Evolutionary conservation across 1,140 invertebrate species (phyloP).

Genomic region (Papilio dardanus): DNA sequence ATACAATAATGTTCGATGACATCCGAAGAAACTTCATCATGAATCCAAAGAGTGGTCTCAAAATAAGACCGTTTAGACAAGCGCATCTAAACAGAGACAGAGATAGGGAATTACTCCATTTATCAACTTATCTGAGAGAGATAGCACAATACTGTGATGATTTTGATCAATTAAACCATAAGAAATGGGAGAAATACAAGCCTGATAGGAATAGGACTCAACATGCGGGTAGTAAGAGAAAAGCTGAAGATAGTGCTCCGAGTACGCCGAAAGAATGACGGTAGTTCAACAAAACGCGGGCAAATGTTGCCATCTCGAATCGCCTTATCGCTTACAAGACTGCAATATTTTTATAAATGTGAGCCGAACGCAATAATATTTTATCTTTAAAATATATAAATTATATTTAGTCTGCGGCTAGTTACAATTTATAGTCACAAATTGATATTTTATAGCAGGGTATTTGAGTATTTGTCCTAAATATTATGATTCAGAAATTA

Average conservation of each 20-base stretch:
- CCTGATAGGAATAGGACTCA: conserved; percentile 78
- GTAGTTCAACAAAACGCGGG: conserved; percentile 39
- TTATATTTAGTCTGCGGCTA: conserved; percentile 28
- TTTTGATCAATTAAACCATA: conserved; percentile 93
- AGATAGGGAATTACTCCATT: conserved; percentile 92
- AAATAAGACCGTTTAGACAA: conserved; percentile 94
- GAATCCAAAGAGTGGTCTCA: conserved; percentile 97
- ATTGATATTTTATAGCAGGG: neutral
- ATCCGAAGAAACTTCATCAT: conserved; percentile 98
- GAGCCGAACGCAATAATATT: neutral
- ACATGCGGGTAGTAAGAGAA: conserved; percentile 72
- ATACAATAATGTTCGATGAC: conserved; percentile 99
- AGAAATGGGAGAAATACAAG: conserved; percentile 94
- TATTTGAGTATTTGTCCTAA: neutral
- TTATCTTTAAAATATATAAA: conserved; percentile 26
- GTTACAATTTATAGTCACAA: conserved; percentile 31
- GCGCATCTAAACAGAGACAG: conserved; percentile 93
- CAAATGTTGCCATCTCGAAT: conserved; percentile 6
- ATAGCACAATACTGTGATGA: conserved; percentile 92
- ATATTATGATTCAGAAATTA: no score
- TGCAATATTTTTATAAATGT: conserved; percentile 39
- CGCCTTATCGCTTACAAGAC: conserved; percentile 50
- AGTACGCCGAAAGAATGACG: conserved; percentile 67
- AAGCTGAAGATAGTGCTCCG: conserved; percentile 73
- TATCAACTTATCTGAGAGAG: conserved; percentile 92